Base-by-base conservation (phyloP, 2,797 vertebrate species). In the Takifugu rubripes region DNA sequence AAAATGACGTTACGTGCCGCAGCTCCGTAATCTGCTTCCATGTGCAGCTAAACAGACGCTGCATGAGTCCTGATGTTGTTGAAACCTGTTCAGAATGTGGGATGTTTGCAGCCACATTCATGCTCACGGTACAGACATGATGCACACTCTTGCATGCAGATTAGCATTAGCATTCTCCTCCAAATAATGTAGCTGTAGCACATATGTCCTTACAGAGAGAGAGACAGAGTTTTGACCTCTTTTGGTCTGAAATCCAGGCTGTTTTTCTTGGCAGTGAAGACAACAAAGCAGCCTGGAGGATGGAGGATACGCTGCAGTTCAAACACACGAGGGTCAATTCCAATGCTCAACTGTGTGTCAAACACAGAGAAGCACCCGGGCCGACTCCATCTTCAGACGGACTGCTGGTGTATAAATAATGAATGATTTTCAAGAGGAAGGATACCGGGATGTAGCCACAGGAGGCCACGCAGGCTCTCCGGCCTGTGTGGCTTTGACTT, bases 201-300 rank as follows among this genome's bases (percentile, higher is more conserved):
- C 31, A 33, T 33, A 31, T 8, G 9, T 27, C 27, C 27, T 6
- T 27, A 27, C 27, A 44, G 33, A 56, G 47, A 66, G 52, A 48
- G 29, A 40, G 55, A 62, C 54, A 72, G 66, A 50, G 80, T 84
- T 85, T 75, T 81, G 81, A 74, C 58, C 83, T 84, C 78, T 83
- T 54, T 74, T 75, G 59, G 66, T 71, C 77, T 59, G 16, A 64
- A 84, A 87, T 74, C 74, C 55, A 54, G 43, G 64, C 60, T 86
- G 81, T 83, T 87, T 77, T 67, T 81, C 60, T 83, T 88, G 86
- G 86, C 83, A 52, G 3, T n/a, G 29, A 54, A 48, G 27, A 17
- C 54, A 72, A 77, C 72, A 78, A 72, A 75, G 74, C 78, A 56
- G 82, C 56, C 82, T 66, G 75, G 73, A 74, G 46, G 62, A 84